A percentile compares a stretch with the other conserved stretches of the same genome.
Evolutionary conservation across 1,140 invertebrate species (phyloP).

Genomic region (Aplysia californica): DNA sequence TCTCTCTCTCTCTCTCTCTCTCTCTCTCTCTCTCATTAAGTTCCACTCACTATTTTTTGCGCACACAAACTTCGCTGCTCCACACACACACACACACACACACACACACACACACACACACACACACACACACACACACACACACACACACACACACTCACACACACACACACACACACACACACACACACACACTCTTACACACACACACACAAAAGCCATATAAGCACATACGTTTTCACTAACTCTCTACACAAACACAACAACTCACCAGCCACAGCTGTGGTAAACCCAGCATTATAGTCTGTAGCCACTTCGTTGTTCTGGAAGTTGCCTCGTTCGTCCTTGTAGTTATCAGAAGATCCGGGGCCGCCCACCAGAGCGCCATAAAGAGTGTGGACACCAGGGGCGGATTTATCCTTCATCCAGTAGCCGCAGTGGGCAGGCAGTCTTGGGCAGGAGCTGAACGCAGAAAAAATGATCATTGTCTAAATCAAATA

Average conservation of each 20-base stretch:
- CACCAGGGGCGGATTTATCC: slow-evolving; percentile 30
- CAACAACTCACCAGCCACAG: slow-evolving; percentile 45
- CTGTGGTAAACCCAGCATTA: slow-evolving; percentile 65
- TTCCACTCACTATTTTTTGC: too few species aligned
- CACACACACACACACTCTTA: not conserved
- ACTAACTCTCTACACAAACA: slow-evolving; percentile 15
- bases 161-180: not conserved
- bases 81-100: too few species aligned
- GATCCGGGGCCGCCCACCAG: slow-evolving; percentile 62
- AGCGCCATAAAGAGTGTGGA: slow-evolving; percentile 49
- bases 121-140: too few species aligned
- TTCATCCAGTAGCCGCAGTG: slow-evolving; percentile 33
- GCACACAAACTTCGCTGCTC: too few species aligned
- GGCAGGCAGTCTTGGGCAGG: slow-evolving; percentile 47
- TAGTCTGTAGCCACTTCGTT: too few species aligned
- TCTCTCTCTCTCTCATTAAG: too few species aligned
- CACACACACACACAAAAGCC: not conserved
- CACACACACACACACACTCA: too few species aligned
- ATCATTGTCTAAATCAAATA: too few species aligned
- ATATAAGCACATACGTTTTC: not conserved
- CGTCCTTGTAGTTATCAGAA: slow-evolving; percentile 54
- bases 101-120: too few species aligned
- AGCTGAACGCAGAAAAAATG: too few species aligned
- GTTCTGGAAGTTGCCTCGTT: slow-evolving; percentile 52
- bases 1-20: too few species aligned